These are phyloP conservation scores for Plagiodera versicolora DNA, from an alignment of 2,888 invertebrate genomes.

Conservation along the genomic window DNA sequence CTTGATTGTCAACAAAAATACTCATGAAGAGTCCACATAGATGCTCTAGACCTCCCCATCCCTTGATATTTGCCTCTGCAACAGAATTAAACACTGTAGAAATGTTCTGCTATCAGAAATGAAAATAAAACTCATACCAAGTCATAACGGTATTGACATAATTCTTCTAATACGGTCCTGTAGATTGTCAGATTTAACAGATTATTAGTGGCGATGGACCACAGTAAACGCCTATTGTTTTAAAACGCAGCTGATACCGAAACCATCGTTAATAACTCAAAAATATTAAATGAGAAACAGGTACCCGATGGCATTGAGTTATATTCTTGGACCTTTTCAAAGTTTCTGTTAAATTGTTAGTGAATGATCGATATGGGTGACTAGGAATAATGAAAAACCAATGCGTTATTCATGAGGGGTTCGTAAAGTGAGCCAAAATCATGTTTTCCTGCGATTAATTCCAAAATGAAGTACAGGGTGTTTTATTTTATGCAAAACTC, in stretches of 20 bases:
- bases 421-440: not conserved
- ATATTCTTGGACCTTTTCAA: conserved; percentile 19
- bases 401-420: not conserved
- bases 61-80: too few species aligned
- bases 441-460: too few species aligned
- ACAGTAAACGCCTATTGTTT: conserved; percentile 36
- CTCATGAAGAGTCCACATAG: too few species aligned
- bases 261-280: conserved; percentile 31
- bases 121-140: too few species aligned
- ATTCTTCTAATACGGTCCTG: conserved; percentile 19
- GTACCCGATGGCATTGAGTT: conserved; percentile 23
- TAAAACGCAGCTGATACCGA: conserved; percentile 30
- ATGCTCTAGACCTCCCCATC: too few species aligned
- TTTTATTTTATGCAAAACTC: too few species aligned
- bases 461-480: too few species aligned
- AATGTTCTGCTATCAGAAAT: too few species aligned
- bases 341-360: conserved; percentile 10
- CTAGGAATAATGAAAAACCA: not conserved
- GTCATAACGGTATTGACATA: not conserved
- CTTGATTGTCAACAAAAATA: too few species aligned
- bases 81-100: too few species aligned
- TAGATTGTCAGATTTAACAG: conserved; percentile 37
- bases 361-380: not conserved
- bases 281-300: conserved; percentile 28
- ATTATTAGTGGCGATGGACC: conserved; percentile 39